These are phyloP conservation scores for Chrysodeixis includens DNA, from an alignment of 2,888 invertebrate genomes.

Conservation along the genomic window DNA sequence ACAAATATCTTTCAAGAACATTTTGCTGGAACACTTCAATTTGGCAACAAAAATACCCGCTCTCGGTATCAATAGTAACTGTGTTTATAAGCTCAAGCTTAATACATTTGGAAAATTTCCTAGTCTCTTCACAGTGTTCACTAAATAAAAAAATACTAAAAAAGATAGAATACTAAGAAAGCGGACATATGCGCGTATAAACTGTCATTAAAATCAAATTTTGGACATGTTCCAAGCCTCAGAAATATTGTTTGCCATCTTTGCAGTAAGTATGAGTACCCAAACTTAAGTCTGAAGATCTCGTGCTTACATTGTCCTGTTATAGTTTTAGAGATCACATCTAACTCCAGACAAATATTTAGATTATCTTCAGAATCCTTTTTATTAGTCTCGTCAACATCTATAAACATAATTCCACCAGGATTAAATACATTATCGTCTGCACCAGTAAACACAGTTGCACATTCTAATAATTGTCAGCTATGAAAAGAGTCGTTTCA, in stretches of 20 bases:
- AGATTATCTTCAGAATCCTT: slow-evolving; percentile 21
- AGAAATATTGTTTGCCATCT: slow-evolving; percentile 84
- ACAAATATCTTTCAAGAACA: slow-evolving; percentile 25
- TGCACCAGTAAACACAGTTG: slow-evolving; percentile 46
- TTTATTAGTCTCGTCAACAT: slow-evolving; percentile 14
- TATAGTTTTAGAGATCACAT: slow-evolving; percentile 48
- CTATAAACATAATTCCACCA: slow-evolving; percentile 26
- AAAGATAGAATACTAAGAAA: slow-evolving; percentile 71
- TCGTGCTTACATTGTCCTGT: slow-evolving; percentile 66
- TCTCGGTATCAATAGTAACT: slow-evolving; percentile 12
- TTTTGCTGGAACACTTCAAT: slow-evolving; percentile 23
- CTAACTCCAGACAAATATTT: slow-evolving; percentile 23
- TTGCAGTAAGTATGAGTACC: slow-evolving; percentile 76
- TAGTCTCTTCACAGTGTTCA: slow-evolving; percentile 52
- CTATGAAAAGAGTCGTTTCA: slow-evolving; percentile 27
- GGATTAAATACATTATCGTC: slow-evolving; percentile 47
- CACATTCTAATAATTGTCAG: slow-evolving; percentile 27
- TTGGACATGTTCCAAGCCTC: slow-evolving; percentile 82
- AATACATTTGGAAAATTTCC: slow-evolving; percentile 32
- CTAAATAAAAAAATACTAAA: slow-evolving; percentile 59
- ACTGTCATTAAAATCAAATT: slow-evolving; percentile 87
- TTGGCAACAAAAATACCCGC: slow-evolving; percentile 21
- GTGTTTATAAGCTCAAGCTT: slow-evolving; percentile 19
- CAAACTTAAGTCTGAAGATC: slow-evolving; percentile 63
- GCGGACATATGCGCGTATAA: slow-evolving; percentile 82